Evolutionary conservation across 92 coral and sea anemone species (phyloP).

Genomic region (Bergia sp.): DNA sequence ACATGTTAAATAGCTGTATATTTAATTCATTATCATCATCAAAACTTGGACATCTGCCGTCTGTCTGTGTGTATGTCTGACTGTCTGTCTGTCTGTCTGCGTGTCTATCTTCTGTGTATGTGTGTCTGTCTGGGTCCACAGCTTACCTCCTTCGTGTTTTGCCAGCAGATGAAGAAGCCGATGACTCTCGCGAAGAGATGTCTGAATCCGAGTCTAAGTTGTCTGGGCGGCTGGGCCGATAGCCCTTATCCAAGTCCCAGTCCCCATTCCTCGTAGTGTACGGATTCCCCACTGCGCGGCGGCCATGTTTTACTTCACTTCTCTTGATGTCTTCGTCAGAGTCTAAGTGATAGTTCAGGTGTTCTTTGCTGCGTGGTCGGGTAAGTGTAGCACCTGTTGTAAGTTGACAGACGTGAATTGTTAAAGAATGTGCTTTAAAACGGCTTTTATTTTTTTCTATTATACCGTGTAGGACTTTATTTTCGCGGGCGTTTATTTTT

Average conservation of each 20-base stretch:
- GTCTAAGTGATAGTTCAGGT: slow-evolving; percentile 42
- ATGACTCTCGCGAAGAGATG: slow-evolving; percentile 27
- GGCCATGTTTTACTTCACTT: slow-evolving; percentile 74
- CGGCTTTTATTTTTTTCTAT: background rate
- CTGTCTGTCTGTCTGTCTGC: too few relatives aligned
- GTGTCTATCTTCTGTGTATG: too few relatives aligned
- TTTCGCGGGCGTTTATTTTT: too few relatives aligned
- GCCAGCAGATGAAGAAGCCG: slow-evolving; percentile 42
- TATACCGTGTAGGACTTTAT: background rate
- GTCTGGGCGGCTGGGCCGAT: slow-evolving; percentile 29
- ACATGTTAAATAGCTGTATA: too few relatives aligned
- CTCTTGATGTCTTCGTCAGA: slow-evolving; percentile 57
- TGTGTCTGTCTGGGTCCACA: background rate
- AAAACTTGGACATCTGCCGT: too few relatives aligned
- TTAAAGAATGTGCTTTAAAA: background rate
- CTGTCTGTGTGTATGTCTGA: too few relatives aligned
- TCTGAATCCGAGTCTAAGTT: slow-evolving; percentile 39
- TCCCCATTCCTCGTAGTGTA: slow-evolving; percentile 31
- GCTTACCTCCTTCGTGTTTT: slow-evolving; percentile 34
- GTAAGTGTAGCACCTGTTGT: slow-evolving; percentile 33
- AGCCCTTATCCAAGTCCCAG: slow-evolving; percentile 10
- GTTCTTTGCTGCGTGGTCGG: slow-evolving; percentile 52
- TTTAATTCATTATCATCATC: too few relatives aligned
- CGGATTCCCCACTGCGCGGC: slow-evolving; percentile 57
- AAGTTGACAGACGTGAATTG: background rate